Conservation (phyloP, 2,888 invertebrate genomes). For the Sinelater perroti region DNA sequence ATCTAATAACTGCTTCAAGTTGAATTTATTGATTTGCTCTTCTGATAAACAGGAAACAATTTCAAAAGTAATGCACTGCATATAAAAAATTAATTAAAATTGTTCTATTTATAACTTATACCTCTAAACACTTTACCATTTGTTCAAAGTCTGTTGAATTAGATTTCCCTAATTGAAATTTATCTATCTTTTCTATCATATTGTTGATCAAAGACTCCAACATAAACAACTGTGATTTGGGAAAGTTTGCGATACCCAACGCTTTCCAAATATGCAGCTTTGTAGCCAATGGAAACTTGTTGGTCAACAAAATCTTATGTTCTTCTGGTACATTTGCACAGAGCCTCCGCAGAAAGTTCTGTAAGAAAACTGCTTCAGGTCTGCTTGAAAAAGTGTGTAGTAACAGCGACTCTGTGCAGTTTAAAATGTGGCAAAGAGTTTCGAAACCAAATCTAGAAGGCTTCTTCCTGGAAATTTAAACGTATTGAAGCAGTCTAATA, state of each 20-base stretch:
- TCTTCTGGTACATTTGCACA: constrained; percentile 40
- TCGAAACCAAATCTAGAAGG: constrained; percentile 11
- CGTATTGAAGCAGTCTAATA: not conserved
- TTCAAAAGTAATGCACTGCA: constrained; percentile 38
- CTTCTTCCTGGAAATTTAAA: not conserved
- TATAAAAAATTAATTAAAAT: constrained; percentile 23
- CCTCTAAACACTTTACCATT: too few relatives aligned
- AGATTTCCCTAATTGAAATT: constrained; percentile 26
- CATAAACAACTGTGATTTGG: constrained; percentile 25
- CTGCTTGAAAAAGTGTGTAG: constrained; percentile 41
- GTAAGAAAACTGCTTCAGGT: constrained; percentile 44
- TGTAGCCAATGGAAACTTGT: constrained; percentile 5
- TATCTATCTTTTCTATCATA: constrained; percentile 30
- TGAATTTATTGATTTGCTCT: constrained; percentile 26
- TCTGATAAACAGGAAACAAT: constrained; percentile 33
- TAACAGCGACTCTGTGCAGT: constrained; percentile 19
- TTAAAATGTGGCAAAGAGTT: constrained; percentile 25
- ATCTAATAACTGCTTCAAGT: constrained; percentile 22
- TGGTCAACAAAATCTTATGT: constrained; percentile 28
- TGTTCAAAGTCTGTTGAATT: constrained; percentile 32
- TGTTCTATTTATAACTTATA: too few relatives aligned
- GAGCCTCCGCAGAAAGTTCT: constrained; percentile 43
- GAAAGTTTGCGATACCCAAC: constrained; percentile 32
- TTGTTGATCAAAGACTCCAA: constrained; percentile 34
- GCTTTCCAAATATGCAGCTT: constrained; percentile 39